phyloP scores from a whole-genome alignment of 2,888 invertebrate genomes.

The Rhaphigaster nebulosa region DNA sequence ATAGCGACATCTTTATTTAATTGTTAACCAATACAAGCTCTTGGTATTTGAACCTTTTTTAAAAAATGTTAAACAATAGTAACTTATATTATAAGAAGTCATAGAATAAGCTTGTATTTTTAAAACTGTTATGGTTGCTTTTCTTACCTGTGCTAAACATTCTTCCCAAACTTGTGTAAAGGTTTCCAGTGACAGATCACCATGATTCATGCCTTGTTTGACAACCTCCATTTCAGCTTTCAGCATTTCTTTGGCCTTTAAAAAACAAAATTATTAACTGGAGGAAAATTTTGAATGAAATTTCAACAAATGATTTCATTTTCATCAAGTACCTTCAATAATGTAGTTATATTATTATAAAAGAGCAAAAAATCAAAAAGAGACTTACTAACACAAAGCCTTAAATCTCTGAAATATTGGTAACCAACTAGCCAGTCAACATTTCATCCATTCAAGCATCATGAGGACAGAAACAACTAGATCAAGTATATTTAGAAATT shows the following conservation, averaged over 20 bases:
- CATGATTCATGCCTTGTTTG: slow-evolving; percentile 94
- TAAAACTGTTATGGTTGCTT: neutral
- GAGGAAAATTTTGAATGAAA: neutral
- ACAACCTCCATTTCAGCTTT: slow-evolving; percentile 90
- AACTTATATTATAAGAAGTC: neutral
- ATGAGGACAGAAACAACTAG: no score
- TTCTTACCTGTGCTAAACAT: slow-evolving; percentile 86
- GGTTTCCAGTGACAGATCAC: slow-evolving; percentile 90
- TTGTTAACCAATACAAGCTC: neutral
- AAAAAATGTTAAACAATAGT: neutral
- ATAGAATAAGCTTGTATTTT: neutral
- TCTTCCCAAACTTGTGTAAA: slow-evolving; percentile 98
- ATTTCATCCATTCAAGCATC: no score
- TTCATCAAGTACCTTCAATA: neutral
- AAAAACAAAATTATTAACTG: neutral
- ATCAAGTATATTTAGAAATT: no score
- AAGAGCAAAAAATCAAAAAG: no score
- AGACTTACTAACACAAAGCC: no score
- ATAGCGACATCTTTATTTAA: neutral
- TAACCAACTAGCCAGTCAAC: no score
- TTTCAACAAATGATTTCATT: neutral
- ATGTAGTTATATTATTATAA: neutral
- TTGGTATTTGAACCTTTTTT: neutral
- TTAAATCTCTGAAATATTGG: no score
- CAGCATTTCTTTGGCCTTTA: slow-evolving; percentile 76